Evolutionary conservation across 2,888 invertebrate species (phyloP).

Genomic region (Stictocephala bisonia): DNA sequence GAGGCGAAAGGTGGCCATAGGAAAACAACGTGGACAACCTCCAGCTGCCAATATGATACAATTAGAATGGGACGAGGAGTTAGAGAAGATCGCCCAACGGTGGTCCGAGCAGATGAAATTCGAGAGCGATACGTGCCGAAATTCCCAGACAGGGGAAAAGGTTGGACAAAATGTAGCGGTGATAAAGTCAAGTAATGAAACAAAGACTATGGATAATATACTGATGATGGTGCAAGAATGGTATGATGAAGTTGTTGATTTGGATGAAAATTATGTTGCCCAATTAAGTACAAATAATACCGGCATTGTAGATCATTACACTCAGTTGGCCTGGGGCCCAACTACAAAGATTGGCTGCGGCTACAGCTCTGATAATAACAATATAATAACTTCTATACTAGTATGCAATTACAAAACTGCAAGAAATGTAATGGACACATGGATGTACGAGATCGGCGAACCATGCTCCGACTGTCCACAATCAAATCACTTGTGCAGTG

Average conservation of each 20-base stretch:
- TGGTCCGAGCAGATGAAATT: not conserved
- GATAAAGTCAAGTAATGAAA: too few relatives aligned
- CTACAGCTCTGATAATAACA: too few relatives aligned
- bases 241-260: too few relatives aligned
- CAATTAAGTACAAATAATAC: too few relatives aligned
- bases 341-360: not conserved
- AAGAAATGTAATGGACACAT: not conserved
- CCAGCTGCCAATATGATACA: constrained; percentile 10
- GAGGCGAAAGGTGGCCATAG: not conserved
- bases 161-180: constrained; percentile 14
- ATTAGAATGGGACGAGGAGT: not conserved
- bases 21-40: not conserved
- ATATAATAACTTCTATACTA: not conserved
- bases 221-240: too few relatives aligned
- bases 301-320: not conserved
- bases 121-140: not conserved
- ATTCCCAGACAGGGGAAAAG: not conserved
- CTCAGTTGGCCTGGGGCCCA: not conserved
- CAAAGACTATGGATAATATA: too few relatives aligned
- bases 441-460: not conserved
- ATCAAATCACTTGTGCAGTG: not conserved
- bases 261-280: too few relatives aligned
- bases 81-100: constrained; percentile 12
- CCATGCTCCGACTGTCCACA: constrained; percentile 2
- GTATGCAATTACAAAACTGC: not conserved